Percentiles rank a stretch among this genome's conserved stretches.
phyloP scores from a whole-genome alignment of 1,140 invertebrate genomes.

The Caenorhabditis latens region DNA sequence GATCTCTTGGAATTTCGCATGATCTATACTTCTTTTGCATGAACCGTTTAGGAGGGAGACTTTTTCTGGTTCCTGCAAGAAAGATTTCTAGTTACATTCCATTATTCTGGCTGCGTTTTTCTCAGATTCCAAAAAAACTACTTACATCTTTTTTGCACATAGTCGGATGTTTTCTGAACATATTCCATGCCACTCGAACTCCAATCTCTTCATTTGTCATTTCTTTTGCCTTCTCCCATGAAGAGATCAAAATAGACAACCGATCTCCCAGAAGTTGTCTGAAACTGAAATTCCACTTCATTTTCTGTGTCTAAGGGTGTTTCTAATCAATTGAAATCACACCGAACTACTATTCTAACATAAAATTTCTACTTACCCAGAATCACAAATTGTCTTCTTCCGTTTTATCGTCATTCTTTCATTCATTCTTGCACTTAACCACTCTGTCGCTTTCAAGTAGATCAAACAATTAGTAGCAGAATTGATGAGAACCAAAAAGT shows the following conservation, averaged over 20 bases:
- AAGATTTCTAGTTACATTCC: neutral
- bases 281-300: neutral
- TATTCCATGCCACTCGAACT: slow-evolving; percentile 57
- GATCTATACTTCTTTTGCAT: slow-evolving; percentile 37
- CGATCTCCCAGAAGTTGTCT: slow-evolving; percentile 58
- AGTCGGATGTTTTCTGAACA: slow-evolving; percentile 61
- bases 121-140: neutral
- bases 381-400: slow-evolving; percentile 64
- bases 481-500: slow-evolving; percentile 71
- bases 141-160: slow-evolving; percentile 25
- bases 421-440: slow-evolving; percentile 45
- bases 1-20: slow-evolving; percentile 54
- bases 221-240: slow-evolving; percentile 57
- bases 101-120: neutral
- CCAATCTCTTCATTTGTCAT: slow-evolving; percentile 64
- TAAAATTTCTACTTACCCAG: slow-evolving; percentile 20
- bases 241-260: slow-evolving; percentile 39
- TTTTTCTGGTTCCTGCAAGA: slow-evolving; percentile 44
- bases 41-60: slow-evolving; percentile 34
- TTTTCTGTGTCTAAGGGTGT: neutral
- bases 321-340: neutral
- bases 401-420: slow-evolving; percentile 63
- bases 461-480: slow-evolving; percentile 73
- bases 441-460: slow-evolving; percentile 69
- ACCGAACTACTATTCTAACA: neutral